Evolutionary conservation across 2,888 invertebrate species (phyloP).

Genomic region (Tetanocera ferruginea): DNA sequence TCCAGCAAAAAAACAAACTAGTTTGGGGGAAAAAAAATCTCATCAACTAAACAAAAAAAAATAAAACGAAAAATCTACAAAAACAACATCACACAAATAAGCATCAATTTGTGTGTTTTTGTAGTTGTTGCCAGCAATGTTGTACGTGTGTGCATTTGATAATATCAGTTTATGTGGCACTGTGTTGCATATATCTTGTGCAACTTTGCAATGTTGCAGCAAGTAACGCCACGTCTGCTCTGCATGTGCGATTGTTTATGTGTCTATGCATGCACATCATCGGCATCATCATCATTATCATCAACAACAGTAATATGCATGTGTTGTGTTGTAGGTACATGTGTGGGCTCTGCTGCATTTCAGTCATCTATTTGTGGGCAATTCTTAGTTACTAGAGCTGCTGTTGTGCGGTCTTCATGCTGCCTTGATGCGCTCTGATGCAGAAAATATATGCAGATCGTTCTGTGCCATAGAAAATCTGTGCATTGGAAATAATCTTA

Average conservation of each 20-base stretch:
- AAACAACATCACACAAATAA: conserved; percentile 18
- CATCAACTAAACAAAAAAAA: conserved; percentile 17
- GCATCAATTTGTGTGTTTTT: conserved; percentile 31
- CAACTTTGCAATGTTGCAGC: no score
- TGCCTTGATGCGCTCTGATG: not conserved
- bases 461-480: conserved; percentile 47
- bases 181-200: not conserved
- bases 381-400: not conserved
- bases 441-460: conserved; percentile 27
- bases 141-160: conserved; percentile 1
- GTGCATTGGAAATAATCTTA: conserved; percentile 61
- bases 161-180: not conserved
- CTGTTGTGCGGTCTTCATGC: not conserved
- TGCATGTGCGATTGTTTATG: not conserved
- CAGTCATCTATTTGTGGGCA: not conserved
- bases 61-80: not conserved
- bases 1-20: not conserved
- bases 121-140: conserved; percentile 29
- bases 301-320: not conserved
- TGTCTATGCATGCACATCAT: conserved; percentile 7
- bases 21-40: not conserved
- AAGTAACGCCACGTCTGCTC: not conserved
- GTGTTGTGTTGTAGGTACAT: not conserved
- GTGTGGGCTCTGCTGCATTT: not conserved
- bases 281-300: not conserved